phyloP scores from a whole-genome alignment of 1,140 invertebrate species.

The Vollenhovia emeryi region DNA sequence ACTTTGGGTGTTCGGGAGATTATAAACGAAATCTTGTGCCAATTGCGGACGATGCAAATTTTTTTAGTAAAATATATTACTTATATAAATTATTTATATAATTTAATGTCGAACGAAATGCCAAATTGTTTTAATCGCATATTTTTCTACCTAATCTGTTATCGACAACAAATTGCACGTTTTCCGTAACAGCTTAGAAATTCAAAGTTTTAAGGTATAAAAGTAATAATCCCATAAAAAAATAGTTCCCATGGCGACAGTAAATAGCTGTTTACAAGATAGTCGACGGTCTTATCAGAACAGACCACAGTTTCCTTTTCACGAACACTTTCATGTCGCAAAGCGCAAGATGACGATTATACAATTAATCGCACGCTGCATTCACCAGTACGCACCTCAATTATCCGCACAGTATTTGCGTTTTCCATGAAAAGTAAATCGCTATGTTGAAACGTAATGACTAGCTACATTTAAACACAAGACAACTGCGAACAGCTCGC shows the following conservation, averaged over 20 bases:
- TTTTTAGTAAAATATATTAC: neutral
- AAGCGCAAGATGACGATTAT: neutral
- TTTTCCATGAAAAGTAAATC: neutral
- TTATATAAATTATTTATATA: neutral
- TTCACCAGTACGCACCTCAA: neutral
- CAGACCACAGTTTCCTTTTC: conserved; percentile 18
- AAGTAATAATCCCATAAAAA: neutral
- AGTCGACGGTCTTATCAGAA: neutral
- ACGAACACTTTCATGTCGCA: conserved; percentile 5
- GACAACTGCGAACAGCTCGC: neutral
- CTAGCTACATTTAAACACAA: neutral
- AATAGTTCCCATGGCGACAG: neutral
- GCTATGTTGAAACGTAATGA: neutral
- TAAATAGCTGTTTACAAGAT: neutral
- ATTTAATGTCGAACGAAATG: neutral
- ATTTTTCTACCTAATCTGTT: neutral
- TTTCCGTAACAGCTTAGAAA: neutral
- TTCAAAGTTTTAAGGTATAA: neutral
- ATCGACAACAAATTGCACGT: neutral
- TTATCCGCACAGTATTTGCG: neutral
- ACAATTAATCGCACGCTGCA: neutral
- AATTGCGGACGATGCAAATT: neutral
- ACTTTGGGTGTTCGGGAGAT: neutral
- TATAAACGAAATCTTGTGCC: neutral
- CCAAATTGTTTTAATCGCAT: neutral